Evolutionary conservation across 2,888 invertebrate genomes (phyloP).

Genomic region (Spicauda simplicius): DNA sequence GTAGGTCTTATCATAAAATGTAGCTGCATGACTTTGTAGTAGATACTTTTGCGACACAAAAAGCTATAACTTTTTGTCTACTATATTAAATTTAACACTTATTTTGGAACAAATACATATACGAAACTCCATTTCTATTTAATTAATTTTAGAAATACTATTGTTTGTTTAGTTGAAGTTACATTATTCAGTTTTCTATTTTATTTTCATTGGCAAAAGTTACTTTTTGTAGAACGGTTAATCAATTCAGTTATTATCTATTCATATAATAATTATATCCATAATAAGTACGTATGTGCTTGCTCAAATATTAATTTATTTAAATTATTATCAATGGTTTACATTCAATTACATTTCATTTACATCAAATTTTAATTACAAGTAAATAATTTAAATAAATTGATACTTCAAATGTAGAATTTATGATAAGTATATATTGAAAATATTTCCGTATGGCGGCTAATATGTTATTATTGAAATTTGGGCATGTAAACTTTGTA

Average conservation of each 20-base stretch:
- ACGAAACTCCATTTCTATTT: too few species aligned
- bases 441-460: conserved; percentile 28
- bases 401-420: too few species aligned
- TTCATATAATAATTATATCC: background rate
- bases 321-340: background rate
- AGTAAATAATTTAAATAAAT: background rate
- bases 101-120: background rate
- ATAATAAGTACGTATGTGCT: background rate
- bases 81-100: background rate
- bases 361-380: background rate
- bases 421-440: background rate
- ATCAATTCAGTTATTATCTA: too few species aligned
- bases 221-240: too few species aligned
- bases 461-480: conserved; percentile 9
- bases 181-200: background rate
- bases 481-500: conserved; percentile 39
- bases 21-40: conserved; percentile 14
- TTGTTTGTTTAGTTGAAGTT: background rate
- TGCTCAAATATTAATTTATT: background rate
- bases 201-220: background rate
- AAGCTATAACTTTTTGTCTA: conserved; percentile 7
- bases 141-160: too few species aligned
- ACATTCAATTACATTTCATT: background rate
- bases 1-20: conserved; percentile 4
- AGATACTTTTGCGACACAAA: conserved; percentile 15